A percentile compares a stretch with the other conserved stretches of the same genome.
These are phyloP conservation scores for Bostrychus sinensis DNA, from an alignment of 2,113 vertebrate genomes.

Conservation along the genomic window DNA sequence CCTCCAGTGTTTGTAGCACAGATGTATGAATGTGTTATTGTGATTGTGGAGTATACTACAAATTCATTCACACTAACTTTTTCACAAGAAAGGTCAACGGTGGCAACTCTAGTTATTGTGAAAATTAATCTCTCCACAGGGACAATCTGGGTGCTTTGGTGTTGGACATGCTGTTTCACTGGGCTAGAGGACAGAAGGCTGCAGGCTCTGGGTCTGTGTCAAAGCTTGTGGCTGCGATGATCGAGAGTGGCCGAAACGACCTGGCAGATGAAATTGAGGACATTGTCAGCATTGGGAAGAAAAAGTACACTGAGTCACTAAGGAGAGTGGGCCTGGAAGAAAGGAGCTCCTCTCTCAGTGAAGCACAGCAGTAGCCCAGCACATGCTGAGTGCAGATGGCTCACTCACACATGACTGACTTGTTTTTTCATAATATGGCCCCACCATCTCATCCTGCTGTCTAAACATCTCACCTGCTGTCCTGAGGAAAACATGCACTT, in stretches of 20 bases:
- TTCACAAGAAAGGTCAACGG: neutral
- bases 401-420: constrained; percentile 52
- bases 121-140: constrained; percentile 63
- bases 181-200: constrained; percentile 84
- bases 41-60: too few relatives aligned
- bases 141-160: constrained; percentile 87
- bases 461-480: constrained; percentile 34
- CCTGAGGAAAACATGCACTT: constrained; percentile 8
- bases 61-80: neutral
- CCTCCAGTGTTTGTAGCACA: too few relatives aligned
- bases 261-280: constrained; percentile 88
- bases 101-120: neutral
- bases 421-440: constrained; percentile 33
- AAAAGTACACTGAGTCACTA: constrained; percentile 88
- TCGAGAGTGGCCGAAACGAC: constrained; percentile 85
- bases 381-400: constrained; percentile 55
- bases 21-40: too few relatives aligned
- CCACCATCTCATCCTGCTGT: constrained; percentile 37
- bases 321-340: constrained; percentile 84
- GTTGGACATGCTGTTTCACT: constrained; percentile 90
- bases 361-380: constrained; percentile 50
- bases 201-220: constrained; percentile 79
- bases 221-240: constrained; percentile 83
- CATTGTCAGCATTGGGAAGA: constrained; percentile 85
- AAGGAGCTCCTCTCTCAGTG: constrained; percentile 36